phyloP scores from a whole-genome alignment of 2,888 invertebrate genomes.

The Eupelmus urozonus region DNA sequence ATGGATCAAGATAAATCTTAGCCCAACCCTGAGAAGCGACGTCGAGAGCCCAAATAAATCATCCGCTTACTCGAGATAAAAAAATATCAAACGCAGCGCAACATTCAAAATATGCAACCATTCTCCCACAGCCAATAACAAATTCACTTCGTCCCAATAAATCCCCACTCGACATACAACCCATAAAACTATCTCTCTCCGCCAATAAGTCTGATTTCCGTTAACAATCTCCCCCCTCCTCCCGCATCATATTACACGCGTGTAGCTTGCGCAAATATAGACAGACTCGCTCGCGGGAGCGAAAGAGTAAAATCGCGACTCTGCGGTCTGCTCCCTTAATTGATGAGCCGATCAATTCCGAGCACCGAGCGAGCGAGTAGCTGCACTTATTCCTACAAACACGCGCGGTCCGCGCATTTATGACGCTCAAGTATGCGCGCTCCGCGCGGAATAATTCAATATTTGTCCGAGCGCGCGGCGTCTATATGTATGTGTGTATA shows the following conservation, averaged over 20 bases:
- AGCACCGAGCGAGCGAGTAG: neutral
- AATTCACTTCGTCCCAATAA: neutral
- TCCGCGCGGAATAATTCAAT: slow-evolving; percentile 20
- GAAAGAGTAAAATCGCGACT: slow-evolving; percentile 9
- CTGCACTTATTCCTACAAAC: no score
- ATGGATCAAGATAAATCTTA: no score
- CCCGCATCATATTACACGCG: neutral
- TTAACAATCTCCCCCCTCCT: slow-evolving; percentile 1
- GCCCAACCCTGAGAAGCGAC: no score
- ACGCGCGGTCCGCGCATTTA: neutral
- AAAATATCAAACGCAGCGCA: neutral
- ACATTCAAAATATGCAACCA: neutral
- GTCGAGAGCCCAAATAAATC: no score
- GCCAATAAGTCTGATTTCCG: slow-evolving; percentile 14
- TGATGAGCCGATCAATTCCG: slow-evolving; percentile 21
- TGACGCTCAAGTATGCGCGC: neutral
- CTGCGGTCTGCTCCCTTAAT: no score
- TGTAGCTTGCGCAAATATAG: no score
- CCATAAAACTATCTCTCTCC: neutral
- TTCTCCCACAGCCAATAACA: neutral
- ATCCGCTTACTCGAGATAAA: no score
- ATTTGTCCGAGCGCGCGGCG: slow-evolving; percentile 37
- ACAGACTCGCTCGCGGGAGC: no score
- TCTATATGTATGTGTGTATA: no score
- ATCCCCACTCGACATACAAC: neutral